These are phyloP conservation scores for Leucosticte australis DNA, from an alignment of 2,113 vertebrate genomes.

Conservation along the genomic window DNA sequence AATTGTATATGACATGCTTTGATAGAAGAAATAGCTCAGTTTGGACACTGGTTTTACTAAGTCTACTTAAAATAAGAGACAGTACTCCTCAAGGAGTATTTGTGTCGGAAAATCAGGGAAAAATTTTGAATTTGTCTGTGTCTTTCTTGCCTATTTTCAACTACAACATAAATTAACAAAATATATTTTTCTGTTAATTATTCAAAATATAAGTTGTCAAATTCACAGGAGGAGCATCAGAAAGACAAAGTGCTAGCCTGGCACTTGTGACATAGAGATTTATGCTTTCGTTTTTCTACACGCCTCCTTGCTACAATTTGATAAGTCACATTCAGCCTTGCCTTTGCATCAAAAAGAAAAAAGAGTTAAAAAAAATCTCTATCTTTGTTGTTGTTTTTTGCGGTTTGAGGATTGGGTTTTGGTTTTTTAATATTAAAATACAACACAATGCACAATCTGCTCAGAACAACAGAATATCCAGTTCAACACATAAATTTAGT, in stretches of 20 bases:
- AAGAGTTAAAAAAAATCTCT: not conserved
- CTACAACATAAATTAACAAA: not conserved
- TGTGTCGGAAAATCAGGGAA: not conserved
- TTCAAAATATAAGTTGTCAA: not conserved
- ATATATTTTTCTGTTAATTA: not conserved
- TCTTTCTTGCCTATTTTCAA: not conserved
- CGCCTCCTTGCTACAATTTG: not conserved
- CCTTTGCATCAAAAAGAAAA: not conserved
- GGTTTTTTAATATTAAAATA: not conserved
- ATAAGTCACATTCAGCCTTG: not conserved
- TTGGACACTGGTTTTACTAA: not conserved
- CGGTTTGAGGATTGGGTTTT: rapidly evolving
- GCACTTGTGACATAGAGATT: not conserved
- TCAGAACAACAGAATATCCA: not conserved
- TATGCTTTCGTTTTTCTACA: not conserved
- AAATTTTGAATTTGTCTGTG: not conserved
- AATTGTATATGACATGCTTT: not conserved
- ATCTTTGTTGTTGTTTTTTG: not conserved
- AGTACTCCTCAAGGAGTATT: not conserved
- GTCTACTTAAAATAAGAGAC: not conserved
- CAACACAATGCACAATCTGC: not conserved
- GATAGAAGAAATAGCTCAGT: not conserved
- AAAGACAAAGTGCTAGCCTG: not conserved
- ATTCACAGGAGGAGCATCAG: not conserved
- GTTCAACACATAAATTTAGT: not conserved